Conservation (phyloP, 2,113 vertebrate species). For the Cottus gobio region DNA sequence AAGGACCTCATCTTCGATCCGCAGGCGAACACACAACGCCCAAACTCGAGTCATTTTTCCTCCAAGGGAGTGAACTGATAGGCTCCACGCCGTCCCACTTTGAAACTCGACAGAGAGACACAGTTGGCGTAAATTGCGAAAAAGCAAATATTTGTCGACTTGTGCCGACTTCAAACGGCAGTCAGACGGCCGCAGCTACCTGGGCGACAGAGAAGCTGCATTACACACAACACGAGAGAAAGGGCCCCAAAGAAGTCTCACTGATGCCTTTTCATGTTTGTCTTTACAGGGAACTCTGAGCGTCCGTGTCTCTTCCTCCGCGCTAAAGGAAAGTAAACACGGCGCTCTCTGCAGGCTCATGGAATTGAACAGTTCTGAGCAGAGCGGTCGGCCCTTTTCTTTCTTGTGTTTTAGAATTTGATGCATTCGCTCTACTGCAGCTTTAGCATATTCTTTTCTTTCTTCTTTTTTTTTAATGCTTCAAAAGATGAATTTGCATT, state of each 20-base stretch:
- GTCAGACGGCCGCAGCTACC: conserved; percentile 72
- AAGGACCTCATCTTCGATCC: conserved; percentile 47
- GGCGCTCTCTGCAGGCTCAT: conserved; percentile 61
- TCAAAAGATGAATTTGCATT: conserved; percentile 67
- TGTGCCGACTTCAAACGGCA: conserved; percentile 75
- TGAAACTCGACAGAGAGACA: conserved; percentile 69
- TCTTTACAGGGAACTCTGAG: conserved; percentile 68
- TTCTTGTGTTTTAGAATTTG: conserved; percentile 66
- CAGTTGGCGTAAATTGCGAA: conserved; percentile 68
- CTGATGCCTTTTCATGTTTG: conserved; percentile 75
- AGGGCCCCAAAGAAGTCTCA: conserved; percentile 68
- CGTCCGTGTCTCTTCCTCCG: conserved; percentile 64
- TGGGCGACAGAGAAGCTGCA: conserved; percentile 62
- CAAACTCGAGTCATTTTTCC: conserved; percentile 71
- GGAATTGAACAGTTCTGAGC: conserved; percentile 70
- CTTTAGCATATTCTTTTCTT: conserved; percentile 32
- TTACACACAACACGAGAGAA: conserved; percentile 72
- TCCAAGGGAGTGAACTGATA: conserved; percentile 65
- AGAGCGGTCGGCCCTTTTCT: conserved; percentile 44
- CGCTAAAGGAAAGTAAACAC: conserved; percentile 73
- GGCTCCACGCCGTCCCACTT: conserved; percentile 68
- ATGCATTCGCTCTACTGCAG: conserved; percentile 44
- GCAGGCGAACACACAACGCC: conserved; percentile 58
- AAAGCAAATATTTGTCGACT: conserved; percentile 77
- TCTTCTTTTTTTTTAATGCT: conserved; percentile 15